Evolutionary conservation across 1,140 invertebrate genomes (phyloP).

Genomic region (Pachypsylla venusta): DNA sequence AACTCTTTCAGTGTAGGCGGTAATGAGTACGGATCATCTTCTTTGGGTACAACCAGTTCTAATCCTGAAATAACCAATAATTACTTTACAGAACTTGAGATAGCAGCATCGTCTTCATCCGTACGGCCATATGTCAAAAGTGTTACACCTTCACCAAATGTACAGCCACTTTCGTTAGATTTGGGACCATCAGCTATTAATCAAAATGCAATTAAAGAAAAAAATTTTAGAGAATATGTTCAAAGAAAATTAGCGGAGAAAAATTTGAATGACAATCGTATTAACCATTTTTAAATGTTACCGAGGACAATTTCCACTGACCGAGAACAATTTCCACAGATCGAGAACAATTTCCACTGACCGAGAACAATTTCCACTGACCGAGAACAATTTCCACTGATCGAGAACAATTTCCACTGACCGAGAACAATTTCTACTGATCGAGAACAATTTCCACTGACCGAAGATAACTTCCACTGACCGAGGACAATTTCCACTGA

Average conservation of each 20-base stretch:
- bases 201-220: not conserved
- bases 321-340: no score
- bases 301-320: no score
- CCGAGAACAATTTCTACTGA: no score
- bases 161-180: not conserved
- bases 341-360: no score
- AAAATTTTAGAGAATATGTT: constrained; percentile 1
- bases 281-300: no score
- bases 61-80: not conserved
- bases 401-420: no score
- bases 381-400: no score
- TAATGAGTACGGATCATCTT: not conserved
- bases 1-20: not conserved
- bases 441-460: no score
- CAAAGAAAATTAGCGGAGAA: not conserved
- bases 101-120: not conserved
- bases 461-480: no score
- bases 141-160: not conserved
- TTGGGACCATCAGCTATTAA: not conserved
- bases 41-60: not conserved
- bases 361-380: no score
- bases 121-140: not conserved
- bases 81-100: not conserved
- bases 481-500: no score
- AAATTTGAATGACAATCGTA: not conserved